These are phyloP conservation scores for Sinodicranocentrus sp. DNA, from an alignment of 2,888 invertebrate species.

Conservation along the genomic window DNA sequence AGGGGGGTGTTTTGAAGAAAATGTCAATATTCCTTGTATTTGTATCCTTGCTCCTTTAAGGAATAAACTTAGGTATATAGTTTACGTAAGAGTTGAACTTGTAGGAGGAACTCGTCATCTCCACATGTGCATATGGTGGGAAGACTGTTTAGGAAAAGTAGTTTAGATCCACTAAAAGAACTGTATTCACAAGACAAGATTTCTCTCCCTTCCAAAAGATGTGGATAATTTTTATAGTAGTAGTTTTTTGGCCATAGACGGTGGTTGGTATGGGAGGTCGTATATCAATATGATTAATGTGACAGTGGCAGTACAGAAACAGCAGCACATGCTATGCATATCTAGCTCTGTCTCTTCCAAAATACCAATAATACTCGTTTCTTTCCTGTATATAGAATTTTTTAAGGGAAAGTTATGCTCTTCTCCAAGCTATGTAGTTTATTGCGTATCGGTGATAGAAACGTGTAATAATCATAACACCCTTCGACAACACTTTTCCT, in stretches of 20 bases:
- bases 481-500: conserved; percentile 6
- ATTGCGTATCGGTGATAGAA: background rate
- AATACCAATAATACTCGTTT: background rate
- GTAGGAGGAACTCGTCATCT: background rate
- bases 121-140: background rate
- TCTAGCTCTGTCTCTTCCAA: no score
- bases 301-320: conserved; percentile 35
- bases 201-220: no score
- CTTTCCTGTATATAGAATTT: background rate
- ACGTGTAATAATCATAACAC: background rate
- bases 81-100: background rate
- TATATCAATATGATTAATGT: conserved; percentile 76
- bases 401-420: background rate
- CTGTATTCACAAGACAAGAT: no score
- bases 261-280: conserved; percentile 55
- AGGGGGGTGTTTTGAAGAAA: no score
- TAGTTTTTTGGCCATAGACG: no score
- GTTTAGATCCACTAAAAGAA: no score
- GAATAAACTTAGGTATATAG: background rate
- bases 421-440: background rate
- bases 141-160: background rate
- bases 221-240: no score
- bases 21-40: background rate
- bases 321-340: conserved; percentile 18
- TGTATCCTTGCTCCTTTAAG: no score